Base-by-base conservation (phyloP, 37 sponge, comb jelly and placozoan genomes). In the Lycopodina hypogea region DNA sequence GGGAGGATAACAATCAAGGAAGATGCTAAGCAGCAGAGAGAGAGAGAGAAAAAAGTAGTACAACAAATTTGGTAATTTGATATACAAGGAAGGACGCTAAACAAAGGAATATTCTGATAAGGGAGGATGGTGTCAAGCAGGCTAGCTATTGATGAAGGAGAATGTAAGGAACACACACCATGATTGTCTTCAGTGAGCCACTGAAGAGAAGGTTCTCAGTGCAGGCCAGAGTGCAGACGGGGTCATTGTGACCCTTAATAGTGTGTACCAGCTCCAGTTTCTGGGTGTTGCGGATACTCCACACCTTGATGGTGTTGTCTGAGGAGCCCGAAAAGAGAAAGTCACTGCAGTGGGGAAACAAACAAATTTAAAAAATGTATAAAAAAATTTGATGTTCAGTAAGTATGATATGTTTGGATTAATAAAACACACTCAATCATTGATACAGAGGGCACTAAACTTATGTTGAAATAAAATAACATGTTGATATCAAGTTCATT, bases 151-250 rank as follows among this genome's bases (percentile, higher is more conserved):
- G 8, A 45, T 4, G 48, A 12, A 45, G 9, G 48, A n/a, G n/a
- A n/a, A n/a, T n/a, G n/a, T n/a, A n/a, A n/a, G n/a, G n/a, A n/a
- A n/a, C n/a, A n/a, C n/a, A 17, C 28, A 95, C 95, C 83, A 89
- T 93, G 71, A 96, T 96, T 53, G 72, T 79, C 56, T 81, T 87
- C 26, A 93, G 87, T 2, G 97, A 96, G 19, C 97, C 97, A 87
- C 94, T 93, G 81, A 90, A 93, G 15, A 96, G 81, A 7, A 70
- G 42, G 50, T 18, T 78, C 17, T 78, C 79, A 52, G 61, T 77
- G 48, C 81, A 66, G 41, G 97, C 87, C 51, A 96, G 83, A 21
- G 92, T 81, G 57, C 94, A 93, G 22, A 96, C 89, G 2, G 94
- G 97, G 59, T 96, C 94, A 35, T 88, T 84, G 72, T 96, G 91